These are phyloP conservation scores for Patagioenas fasciata DNA, from an alignment of 2,113 vertebrate genomes.

Conservation along the genomic window DNA sequence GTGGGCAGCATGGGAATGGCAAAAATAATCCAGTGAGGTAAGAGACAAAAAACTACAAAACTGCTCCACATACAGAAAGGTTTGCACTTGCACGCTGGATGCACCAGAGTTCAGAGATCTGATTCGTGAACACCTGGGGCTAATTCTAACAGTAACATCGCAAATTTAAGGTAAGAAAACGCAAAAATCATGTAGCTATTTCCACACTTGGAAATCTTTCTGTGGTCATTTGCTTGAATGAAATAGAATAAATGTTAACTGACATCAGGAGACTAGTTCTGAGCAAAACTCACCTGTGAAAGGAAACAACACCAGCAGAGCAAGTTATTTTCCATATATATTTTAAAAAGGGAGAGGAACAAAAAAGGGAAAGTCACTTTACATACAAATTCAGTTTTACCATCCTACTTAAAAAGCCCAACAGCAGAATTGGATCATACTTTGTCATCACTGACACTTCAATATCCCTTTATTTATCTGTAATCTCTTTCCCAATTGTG, in stretches of 20 bases:
- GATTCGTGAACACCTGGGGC: not conserved
- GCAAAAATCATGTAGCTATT: not conserved
- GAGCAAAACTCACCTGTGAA: not conserved
- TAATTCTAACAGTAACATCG: not conserved
- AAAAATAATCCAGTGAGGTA: not conserved
- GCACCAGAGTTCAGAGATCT: not conserved
- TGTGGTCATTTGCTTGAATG: not conserved
- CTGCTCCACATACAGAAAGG: not conserved
- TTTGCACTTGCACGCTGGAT: not conserved
- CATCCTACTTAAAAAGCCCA: constrained; percentile 24
- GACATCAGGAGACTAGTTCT: not conserved
- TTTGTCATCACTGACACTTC: constrained; percentile 71
- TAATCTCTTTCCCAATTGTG: constrained; percentile 41
- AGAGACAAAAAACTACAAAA: not conserved
- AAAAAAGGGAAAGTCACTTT: constrained; percentile 46
- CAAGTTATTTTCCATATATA: constrained; percentile 42
- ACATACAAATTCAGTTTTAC: constrained; percentile 55
- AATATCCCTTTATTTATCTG: constrained; percentile 73
- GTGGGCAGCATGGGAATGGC: not conserved
- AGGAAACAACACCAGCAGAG: not conserved
- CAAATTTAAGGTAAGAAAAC: not conserved
- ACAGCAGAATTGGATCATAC: constrained; percentile 49
- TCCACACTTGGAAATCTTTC: not conserved
- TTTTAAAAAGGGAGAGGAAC: constrained; percentile 16
- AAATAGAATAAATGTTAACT: not conserved